These are phyloP conservation scores for Cheilosia soror DNA, from an alignment of 2,888 invertebrate genomes.

Conservation along the genomic window DNA sequence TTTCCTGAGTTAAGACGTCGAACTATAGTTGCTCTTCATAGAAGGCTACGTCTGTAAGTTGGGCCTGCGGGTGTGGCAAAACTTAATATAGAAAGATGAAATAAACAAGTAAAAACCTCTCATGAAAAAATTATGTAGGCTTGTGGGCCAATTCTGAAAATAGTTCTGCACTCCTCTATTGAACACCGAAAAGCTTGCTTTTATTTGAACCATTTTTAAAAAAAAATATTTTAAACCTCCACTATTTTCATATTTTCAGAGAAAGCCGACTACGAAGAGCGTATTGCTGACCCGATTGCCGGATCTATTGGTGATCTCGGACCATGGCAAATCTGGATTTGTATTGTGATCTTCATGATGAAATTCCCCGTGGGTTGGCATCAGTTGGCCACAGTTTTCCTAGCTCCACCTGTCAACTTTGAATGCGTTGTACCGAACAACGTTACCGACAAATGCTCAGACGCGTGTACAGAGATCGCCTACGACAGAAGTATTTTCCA, in stretches of 20 bases:
- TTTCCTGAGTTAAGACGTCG: too few relatives aligned
- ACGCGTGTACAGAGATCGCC: constrained; percentile 85
- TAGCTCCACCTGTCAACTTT: constrained; percentile 88
- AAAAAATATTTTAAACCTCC: neutral
- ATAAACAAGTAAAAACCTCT: too few relatives aligned
- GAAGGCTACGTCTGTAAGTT: too few relatives aligned
- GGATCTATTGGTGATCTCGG: constrained; percentile 89
- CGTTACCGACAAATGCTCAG: constrained; percentile 84
- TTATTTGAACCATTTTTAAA: neutral
- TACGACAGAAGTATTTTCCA: constrained; percentile 88
- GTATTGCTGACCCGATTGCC: constrained; percentile 87
- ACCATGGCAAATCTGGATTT: constrained; percentile 90
- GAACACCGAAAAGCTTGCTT: too few relatives aligned
- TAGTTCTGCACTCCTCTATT: too few relatives aligned
- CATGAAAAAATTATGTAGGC: too few relatives aligned
- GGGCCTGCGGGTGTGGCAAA: too few relatives aligned
- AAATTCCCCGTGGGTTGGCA: constrained; percentile 93
- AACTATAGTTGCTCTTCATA: too few relatives aligned
- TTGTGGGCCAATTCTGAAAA: too few relatives aligned
- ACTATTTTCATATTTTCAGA: constrained; percentile 55
- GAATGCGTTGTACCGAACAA: constrained; percentile 84
- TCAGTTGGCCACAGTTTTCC: constrained; percentile 90
- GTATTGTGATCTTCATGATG: constrained; percentile 88
- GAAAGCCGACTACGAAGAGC: constrained; percentile 68
- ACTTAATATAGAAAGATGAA: too few relatives aligned